phyloP scores from a whole-genome alignment of 2,797 vertebrate species.

The Enteromius thamalakanensis region DNA sequence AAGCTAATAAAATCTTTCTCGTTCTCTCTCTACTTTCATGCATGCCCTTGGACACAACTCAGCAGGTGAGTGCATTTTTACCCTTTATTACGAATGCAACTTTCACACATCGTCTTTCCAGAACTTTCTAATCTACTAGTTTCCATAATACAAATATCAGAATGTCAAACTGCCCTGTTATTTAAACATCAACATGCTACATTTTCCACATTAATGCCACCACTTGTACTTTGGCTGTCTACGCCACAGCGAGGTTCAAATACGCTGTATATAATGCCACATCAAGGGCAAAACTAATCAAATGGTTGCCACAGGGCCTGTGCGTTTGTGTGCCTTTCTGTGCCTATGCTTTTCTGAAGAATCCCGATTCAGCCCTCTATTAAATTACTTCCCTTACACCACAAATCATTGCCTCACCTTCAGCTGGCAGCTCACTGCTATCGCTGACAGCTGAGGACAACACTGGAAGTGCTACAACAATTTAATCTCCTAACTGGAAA shows the following conservation, averaged over 20 bases:
- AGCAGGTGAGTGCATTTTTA: slow-evolving; percentile 47
- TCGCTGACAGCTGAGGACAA: slow-evolving; percentile 47
- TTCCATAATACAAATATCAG: slow-evolving; percentile 8
- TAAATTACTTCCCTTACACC: slow-evolving; percentile 61
- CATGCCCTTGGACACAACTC: slow-evolving; percentile 18
- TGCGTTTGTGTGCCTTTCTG: slow-evolving; percentile 33
- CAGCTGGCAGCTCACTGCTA: slow-evolving; percentile 54
- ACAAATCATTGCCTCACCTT: slow-evolving; percentile 53
- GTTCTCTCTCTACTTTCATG: slow-evolving; percentile 30
- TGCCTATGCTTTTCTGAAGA: slow-evolving; percentile 42
- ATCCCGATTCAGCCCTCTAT: slow-evolving; percentile 36
- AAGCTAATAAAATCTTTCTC: slow-evolving; percentile 36
- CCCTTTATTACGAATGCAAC: slow-evolving; percentile 18
- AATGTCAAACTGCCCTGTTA: slow-evolving; percentile 12
- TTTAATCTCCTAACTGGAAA: slow-evolving; percentile 50
- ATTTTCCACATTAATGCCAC: background rate
- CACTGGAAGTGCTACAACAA: slow-evolving; percentile 39
- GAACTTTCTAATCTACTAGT: slow-evolving; percentile 4
- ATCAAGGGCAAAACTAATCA: slow-evolving; percentile 54
- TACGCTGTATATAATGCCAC: slow-evolving; percentile 33
- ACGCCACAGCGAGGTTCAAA: background rate
- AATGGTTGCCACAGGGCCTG: slow-evolving; percentile 43
- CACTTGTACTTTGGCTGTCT: background rate
- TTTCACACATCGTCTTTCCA: background rate
- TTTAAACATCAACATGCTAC: slow-evolving; percentile 19